Conservation (phyloP, 2,888 invertebrate genomes). For the Nomada goodeniana region DNA sequence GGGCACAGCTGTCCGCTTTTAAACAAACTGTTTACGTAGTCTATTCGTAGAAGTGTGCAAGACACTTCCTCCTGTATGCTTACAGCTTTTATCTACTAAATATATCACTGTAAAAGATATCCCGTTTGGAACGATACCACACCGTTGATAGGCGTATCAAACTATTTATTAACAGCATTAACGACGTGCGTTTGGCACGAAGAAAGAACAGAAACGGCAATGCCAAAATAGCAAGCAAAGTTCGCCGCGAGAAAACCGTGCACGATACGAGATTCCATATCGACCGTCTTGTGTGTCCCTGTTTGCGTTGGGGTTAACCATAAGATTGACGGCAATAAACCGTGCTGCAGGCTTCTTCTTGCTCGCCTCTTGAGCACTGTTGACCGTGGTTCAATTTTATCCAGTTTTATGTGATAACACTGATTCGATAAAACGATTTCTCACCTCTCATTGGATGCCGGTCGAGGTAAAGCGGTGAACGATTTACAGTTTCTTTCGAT, state of each 20-base stretch:
- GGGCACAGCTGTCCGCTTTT: constrained; percentile 19
- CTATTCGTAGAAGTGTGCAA: constrained; percentile 12
- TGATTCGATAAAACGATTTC: not conserved
- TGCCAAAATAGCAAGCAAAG: not conserved
- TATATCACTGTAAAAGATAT: constrained; percentile 6
- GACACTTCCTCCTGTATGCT: constrained; percentile 21
- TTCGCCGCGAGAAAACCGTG: not conserved
- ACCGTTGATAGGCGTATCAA: not conserved
- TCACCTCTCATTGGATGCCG: not conserved
- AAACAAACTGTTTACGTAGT: constrained; percentile 22
- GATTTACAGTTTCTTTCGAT: constrained; percentile 8
- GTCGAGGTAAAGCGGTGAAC: not conserved
- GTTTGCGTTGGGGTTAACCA: not conserved
- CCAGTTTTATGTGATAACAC: not conserved
- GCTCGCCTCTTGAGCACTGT: not conserved
- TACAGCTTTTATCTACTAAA: constrained; percentile 29
- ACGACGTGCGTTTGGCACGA: not conserved
- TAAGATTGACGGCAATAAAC: constrained; percentile 13
- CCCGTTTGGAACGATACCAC: constrained; percentile 1
- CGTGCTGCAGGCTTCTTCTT: not conserved
- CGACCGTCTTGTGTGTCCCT: not conserved
- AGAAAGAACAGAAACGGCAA: not conserved
- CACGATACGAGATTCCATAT: not conserved
- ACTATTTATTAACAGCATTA: constrained; percentile 13
- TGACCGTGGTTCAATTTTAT: not conserved